A percentile compares a stretch with the other conserved stretches of the same genome.
These are phyloP conservation scores for Eulithis testata DNA, from an alignment of 2,888 invertebrate species.

Conservation along the genomic window DNA sequence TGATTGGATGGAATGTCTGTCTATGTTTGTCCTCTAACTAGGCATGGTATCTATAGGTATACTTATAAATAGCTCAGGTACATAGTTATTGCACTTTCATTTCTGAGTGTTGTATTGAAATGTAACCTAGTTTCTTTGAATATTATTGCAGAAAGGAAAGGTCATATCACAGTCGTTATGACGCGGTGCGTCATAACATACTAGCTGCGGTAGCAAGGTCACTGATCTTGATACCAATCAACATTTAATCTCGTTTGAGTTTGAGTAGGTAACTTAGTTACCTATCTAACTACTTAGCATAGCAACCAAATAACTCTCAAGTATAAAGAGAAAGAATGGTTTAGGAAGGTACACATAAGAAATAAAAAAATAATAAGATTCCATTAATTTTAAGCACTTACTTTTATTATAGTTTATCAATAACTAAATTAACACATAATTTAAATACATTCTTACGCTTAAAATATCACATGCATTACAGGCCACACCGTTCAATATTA, in stretches of 20 bases:
- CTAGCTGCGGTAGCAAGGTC: conserved; percentile 37
- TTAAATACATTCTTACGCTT: conserved; percentile 14
- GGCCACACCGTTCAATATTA: conserved; percentile 22
- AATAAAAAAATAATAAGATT: not conserved
- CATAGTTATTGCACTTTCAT: not conserved
- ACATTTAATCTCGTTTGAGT: conserved; percentile 30
- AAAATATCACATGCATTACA: conserved; percentile 8
- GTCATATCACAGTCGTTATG: conserved; percentile 32
- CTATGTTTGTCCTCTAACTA: not conserved
- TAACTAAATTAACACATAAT: conserved; percentile 1
- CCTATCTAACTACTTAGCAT: not conserved
- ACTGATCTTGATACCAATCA: conserved; percentile 37
- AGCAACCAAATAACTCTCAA: not conserved
- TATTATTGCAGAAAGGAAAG: conserved; percentile 38
- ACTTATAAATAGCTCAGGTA: too few species aligned
- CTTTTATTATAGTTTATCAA: not conserved
- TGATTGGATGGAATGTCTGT: not conserved
- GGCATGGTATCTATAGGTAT: too few species aligned
- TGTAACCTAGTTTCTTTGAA: conserved; percentile 27
- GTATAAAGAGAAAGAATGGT: too few species aligned
- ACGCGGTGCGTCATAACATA: conserved; percentile 28
- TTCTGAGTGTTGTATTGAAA: conserved; percentile 16
- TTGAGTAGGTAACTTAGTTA: conserved; percentile 4
- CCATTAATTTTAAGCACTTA: not conserved
- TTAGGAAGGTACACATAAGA: too few species aligned